Percentiles rank a stretch among this genome's conserved stretches.
phyloP scores from a whole-genome alignment of 2,797 vertebrate species.

The Triplophysa bombifrons region DNA sequence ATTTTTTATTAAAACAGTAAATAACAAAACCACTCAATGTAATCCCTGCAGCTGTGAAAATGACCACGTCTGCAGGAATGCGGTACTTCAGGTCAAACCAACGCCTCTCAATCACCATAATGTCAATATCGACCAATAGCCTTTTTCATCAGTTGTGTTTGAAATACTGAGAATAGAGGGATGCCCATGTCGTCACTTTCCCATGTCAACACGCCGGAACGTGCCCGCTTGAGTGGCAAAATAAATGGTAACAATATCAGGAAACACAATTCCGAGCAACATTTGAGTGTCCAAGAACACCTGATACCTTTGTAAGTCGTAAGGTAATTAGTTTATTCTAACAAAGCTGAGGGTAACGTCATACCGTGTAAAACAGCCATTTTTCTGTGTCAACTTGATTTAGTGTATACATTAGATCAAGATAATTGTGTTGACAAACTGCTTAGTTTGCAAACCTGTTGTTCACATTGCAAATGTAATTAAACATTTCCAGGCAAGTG shows the following conservation, averaged over 20 bases:
- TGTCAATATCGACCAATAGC: slow-evolving; percentile 34
- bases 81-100: slow-evolving; percentile 9
- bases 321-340: not conserved
- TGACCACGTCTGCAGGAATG: slow-evolving; percentile 15
- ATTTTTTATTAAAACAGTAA: not conserved
- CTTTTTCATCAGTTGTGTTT: slow-evolving; percentile 1
- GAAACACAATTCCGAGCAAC: no score
- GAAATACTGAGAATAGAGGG: not conserved
- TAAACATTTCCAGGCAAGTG: not conserved
- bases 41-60: slow-evolving; percentile 17
- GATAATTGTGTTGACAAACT: not conserved
- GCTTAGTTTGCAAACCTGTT: slow-evolving; percentile 1
- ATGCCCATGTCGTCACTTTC: no score
- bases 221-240: no score
- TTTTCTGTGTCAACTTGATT: not conserved
- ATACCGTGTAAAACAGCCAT: not conserved
- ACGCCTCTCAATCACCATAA: slow-evolving; percentile 29
- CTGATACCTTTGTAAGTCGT: no score
- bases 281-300: no score
- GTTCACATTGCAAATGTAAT: not conserved
- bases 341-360: not conserved
- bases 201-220: no score
- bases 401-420: not conserved
- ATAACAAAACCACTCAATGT: not conserved
- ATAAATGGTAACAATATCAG: no score